Evolutionary conservation across 2,797 vertebrate genomes (phyloP).

Genomic region (Malurus leucopterus): DNA sequence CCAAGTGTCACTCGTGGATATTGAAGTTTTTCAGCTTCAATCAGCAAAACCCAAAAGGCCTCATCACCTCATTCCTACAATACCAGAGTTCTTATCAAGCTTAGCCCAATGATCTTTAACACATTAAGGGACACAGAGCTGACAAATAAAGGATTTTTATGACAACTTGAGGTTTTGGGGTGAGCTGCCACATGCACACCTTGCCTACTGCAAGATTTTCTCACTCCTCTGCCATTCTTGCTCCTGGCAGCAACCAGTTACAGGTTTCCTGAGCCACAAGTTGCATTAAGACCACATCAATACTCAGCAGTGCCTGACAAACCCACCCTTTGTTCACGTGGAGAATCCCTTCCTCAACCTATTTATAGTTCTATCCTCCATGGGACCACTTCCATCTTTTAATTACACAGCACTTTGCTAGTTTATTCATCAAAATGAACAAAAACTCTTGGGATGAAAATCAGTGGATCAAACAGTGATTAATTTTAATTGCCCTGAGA

Average conservation of each 20-base stretch:
- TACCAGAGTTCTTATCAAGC: background rate
- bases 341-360: background rate
- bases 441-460: background rate
- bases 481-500: background rate
- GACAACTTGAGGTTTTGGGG: background rate
- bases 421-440: background rate
- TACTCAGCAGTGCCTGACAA: background rate
- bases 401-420: background rate
- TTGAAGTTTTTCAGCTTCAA: slow-evolving; percentile 20
- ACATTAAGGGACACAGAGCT: background rate
- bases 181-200: background rate
- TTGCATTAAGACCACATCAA: background rate
- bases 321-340: background rate
- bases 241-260: background rate
- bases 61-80: background rate
- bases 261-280: background rate
- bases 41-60: background rate
- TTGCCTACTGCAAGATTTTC: background rate
- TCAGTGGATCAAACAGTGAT: background rate
- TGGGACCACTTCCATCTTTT: background rate
- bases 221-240: background rate
- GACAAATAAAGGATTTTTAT: background rate
- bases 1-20: slow-evolving; percentile 43
- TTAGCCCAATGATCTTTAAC: background rate
- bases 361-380: background rate